Conservation (phyloP, 2,113 vertebrate genomes). For the Misgurnus mizolepis region DNA sequence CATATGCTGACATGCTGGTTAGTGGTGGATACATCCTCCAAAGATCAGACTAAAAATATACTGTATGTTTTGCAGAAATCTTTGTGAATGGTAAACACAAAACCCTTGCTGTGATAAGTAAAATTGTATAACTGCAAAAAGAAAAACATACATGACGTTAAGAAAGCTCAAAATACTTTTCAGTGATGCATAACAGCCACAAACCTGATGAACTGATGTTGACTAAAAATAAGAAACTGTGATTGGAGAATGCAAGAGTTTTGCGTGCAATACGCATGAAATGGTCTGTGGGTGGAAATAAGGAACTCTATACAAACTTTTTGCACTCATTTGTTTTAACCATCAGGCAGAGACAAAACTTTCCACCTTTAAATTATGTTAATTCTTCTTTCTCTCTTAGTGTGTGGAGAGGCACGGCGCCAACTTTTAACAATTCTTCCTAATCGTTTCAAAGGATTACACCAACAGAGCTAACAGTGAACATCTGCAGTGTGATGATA, state of each 20-base stretch:
- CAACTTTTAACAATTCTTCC: slow-evolving; percentile 40
- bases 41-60: too few relatives aligned
- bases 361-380: slow-evolving; percentile 32
- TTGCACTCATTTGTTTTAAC: not conserved
- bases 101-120: too few relatives aligned
- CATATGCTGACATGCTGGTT: too few relatives aligned
- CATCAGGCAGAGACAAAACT: not conserved
- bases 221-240: too few relatives aligned
- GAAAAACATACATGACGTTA: too few relatives aligned
- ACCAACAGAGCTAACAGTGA: not conserved
- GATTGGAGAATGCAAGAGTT: not conserved
- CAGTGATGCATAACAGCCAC: too few relatives aligned
- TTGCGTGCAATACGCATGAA: not conserved
- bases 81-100: too few relatives aligned
- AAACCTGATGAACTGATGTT: too few relatives aligned
- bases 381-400: slow-evolving; percentile 13
- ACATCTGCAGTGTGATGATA: slow-evolving; percentile 16
- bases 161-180: too few relatives aligned
- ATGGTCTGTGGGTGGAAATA: not conserved
- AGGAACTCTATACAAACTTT: not conserved
- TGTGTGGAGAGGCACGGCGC: slow-evolving; percentile 24
- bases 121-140: too few relatives aligned
- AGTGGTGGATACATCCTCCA: too few relatives aligned
- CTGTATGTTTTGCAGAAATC: too few relatives aligned
- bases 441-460: slow-evolving; percentile 50